Evolutionary conservation across 2,888 invertebrate species (phyloP), one percentile per base, ranked within the genome.

Genomic region (Deilephila elpenor): DNA sequence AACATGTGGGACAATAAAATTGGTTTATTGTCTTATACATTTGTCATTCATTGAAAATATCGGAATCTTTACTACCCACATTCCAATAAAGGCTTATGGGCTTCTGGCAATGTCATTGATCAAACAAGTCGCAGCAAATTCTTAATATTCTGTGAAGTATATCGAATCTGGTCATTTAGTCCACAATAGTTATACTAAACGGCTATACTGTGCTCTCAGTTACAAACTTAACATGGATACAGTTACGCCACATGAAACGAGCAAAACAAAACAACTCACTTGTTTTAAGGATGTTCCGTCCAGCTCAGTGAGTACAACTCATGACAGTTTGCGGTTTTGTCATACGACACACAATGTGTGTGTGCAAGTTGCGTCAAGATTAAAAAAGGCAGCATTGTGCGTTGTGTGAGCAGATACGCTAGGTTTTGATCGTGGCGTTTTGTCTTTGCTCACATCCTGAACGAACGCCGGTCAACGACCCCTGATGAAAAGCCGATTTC

Each of bases 361-460:
- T 71, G 59, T 70, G n/a, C 32, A 44, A 67, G 67, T 75, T 61
- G 70, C 56, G 71, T 71, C 67, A 62, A 67, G 59, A 62, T 73
- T 73, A 74, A 75, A 78, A n/a, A 81, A 79, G 78, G 74, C 75
- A 74, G 78, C 82, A 81, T 82, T 78, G 80, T 80, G 81, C 78
- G 77, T 83, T 79, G 76, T 79, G 78, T 80, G 83, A 83, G 80
- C 83, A 84, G 82, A 84, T 86, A 83, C 80, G 79, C 77, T 75
- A 78, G 77, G 80, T 86, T 84, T 88, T 91, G 91, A 91, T 91
- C 83, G 75, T 72, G 80, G 83, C 85, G 88, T 91, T 89, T 93
- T 93, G 92, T 93, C 88, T 91, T 86, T 92, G 92, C 86, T 87
- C 91, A 91, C 88, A 92, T 93, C 93, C 93, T 93, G 93, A 91